Conservation (phyloP, 2,888 invertebrate genomes). For the Priapulus caudatus region DNA sequence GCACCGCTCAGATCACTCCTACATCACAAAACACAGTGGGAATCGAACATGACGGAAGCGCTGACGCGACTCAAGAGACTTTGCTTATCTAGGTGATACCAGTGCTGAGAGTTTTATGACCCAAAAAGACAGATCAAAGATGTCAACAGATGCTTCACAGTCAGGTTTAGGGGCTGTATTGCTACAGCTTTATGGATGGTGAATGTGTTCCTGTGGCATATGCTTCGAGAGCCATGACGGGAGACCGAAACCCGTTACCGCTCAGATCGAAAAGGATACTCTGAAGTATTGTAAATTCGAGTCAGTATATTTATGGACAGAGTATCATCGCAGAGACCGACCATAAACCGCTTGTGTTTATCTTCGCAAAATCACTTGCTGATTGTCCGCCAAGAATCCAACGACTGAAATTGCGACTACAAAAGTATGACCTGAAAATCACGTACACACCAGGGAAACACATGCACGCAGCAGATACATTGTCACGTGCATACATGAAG, state of each 20-base stretch:
- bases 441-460: constrained; percentile 28
- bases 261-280: constrained; percentile 36
- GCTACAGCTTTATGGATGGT: constrained; percentile 22
- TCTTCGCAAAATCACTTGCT: constrained; percentile 31
- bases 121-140: constrained; percentile 17
- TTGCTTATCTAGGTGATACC: too few relatives aligned
- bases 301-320: constrained; percentile 4
- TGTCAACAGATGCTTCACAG: constrained; percentile 31
- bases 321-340: constrained; percentile 29
- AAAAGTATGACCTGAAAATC: constrained; percentile 27
- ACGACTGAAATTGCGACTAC: constrained; percentile 29
- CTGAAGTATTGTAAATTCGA: constrained; percentile 31
- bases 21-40: constrained; percentile 6
- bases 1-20: constrained; percentile 6
- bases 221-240: constrained; percentile 29
- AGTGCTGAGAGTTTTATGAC: constrained; percentile 29
- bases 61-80: too few relatives aligned
- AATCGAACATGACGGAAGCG: too few relatives aligned
- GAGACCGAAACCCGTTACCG: constrained; percentile 30
- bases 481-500: constrained; percentile 21
- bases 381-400: constrained; percentile 34
- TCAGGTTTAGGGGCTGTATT: constrained; percentile 32
- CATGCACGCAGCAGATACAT: constrained; percentile 27
- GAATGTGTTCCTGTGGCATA: constrained; percentile 31
- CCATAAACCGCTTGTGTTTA: constrained; percentile 33